Base-by-base conservation (phyloP, 2,113 vertebrate species). In the Perca fluviatilis region DNA sequence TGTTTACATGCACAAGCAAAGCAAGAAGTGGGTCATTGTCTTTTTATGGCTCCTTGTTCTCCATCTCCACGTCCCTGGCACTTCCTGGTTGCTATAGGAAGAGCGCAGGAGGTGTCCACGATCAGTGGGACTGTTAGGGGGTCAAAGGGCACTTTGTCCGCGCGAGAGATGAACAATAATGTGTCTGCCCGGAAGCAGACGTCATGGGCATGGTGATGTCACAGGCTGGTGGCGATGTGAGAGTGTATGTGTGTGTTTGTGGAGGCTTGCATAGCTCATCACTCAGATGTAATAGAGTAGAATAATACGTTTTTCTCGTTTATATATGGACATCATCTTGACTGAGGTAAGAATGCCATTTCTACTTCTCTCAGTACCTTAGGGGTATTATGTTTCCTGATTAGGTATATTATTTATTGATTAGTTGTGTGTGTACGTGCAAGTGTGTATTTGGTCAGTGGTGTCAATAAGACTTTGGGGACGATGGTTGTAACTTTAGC, bases 171-270 rank as follows among this genome's bases (percentile, higher is more conserved):
- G 74, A 85, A 88, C 85, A 89, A 79, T 21, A 75, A 74, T 66
- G 63, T 33, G 10, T 74, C 67, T n/a, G 70, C 46, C 56, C 63
- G 50, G 84, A 83, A 83, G 69, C 49, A 54, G 70, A 89, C 88
- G 80, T 78, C 83, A 89, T n/a, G 7, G 57, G 16, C 10, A 19
- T 3, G 36, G 67, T 91, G 86, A 86, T 86, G 88, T 88, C 89
- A 89, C 79, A 47, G 90, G 40, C 90, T 91, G 92, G 89, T 87
- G 82, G 88, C 25, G 77, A 47, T 89, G 82, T 62, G 74, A 77
- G 69, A 16, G 19, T 54, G 40, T 84, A 47, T 66, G 58, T 58
- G 56, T 43, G 21, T 64, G 54, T 84, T 25, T 62, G 63, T 63
- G 47, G 15, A 70, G 58, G 25, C 25, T 61, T 77, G 54, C 19